Percentiles rank a stretch among this genome's conserved stretches.
Evolutionary conservation across 2,113 vertebrate species (phyloP).

Genomic region (Calyptomena viridis): DNA sequence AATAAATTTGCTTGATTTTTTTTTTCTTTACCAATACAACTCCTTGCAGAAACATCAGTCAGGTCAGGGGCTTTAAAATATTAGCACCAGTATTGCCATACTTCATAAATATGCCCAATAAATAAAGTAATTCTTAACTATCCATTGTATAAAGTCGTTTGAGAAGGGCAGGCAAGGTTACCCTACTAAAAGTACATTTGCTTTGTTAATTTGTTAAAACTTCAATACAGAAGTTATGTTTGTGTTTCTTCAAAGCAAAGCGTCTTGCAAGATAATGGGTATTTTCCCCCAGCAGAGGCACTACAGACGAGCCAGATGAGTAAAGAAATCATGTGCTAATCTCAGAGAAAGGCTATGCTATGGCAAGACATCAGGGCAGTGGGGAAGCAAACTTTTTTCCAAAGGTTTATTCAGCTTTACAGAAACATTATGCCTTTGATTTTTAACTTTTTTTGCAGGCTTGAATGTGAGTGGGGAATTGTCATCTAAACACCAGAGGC

Average conservation of each 20-base stretch:
- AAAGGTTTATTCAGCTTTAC: neutral
- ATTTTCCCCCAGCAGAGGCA: neutral
- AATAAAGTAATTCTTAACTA: neutral
- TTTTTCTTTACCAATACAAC: neutral
- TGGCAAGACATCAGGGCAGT: accelerated
- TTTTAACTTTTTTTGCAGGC: neutral
- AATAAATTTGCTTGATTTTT: neutral
- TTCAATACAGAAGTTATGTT: neutral
- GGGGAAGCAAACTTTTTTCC: neutral
- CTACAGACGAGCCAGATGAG: neutral
- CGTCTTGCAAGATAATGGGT: neutral
- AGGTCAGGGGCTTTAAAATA: neutral
- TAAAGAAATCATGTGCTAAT: neutral
- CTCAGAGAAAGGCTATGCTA: neutral
- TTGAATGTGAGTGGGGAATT: accelerated
- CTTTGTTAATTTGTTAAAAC: neutral
- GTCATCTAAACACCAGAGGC: accelerated
- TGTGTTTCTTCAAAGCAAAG: neutral
- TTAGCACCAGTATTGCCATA: neutral
- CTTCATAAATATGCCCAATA: neutral
- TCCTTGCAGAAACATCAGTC: neutral
- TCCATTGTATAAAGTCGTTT: neutral
- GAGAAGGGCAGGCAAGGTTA: neutral
- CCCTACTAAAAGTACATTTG: neutral
- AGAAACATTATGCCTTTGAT: neutral